Percentiles rank a stretch among this genome's conserved stretches.
Conservation (phyloP, 2,888 invertebrate species). For the Agriopis leucophaearia region DNA sequence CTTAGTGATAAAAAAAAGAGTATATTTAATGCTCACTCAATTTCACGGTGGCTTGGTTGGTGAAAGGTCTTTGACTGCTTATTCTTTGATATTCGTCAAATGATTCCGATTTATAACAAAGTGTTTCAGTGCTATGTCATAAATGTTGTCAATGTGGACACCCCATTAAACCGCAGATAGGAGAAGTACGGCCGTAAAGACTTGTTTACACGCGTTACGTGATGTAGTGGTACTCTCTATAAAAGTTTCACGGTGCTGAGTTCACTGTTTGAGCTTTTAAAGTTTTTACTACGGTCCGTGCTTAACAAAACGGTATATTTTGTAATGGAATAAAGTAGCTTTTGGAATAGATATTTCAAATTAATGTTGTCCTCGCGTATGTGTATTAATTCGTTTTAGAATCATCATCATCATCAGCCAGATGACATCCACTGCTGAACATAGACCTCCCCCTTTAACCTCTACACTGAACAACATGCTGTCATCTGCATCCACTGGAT, state of each 20-base stretch:
- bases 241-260: constrained; percentile 27
- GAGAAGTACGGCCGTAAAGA: constrained; percentile 14
- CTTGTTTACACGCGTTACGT: constrained; percentile 32
- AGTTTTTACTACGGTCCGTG: constrained; percentile 21
- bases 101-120: background rate
- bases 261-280: constrained; percentile 16
- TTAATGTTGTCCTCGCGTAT: too few species aligned
- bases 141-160: constrained; percentile 11
- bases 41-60: too few species aligned
- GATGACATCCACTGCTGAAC: too few species aligned
- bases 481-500: too few species aligned
- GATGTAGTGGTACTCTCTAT: constrained; percentile 26
- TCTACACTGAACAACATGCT: too few species aligned
- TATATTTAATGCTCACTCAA: too few species aligned
- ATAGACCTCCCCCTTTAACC: too few species aligned
- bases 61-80: too few species aligned
- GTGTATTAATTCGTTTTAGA: too few species aligned
- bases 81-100: background rate
- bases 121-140: background rate
- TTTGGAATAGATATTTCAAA: too few species aligned
- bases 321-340: background rate
- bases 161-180: constrained; percentile 13
- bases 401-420: too few species aligned
- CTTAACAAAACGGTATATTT: constrained; percentile 7
- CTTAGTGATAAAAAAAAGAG: too few species aligned